Conservation (phyloP, 2,797 vertebrate species). For the Thamnophis elegans region DNA sequence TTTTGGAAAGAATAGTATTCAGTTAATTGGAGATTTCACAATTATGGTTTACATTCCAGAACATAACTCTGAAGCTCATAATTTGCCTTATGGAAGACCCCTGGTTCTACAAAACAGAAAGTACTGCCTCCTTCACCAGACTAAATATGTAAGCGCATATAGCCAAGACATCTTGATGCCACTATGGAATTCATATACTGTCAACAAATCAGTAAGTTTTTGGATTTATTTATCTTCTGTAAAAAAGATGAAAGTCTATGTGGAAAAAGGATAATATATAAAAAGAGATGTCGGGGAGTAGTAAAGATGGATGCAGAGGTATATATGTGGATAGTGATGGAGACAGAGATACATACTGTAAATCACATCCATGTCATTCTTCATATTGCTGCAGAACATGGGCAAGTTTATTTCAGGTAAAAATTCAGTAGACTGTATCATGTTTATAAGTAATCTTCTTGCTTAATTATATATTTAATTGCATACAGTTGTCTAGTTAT, state of each 20-base stretch:
- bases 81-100: slow-evolving; percentile 87
- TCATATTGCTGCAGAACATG: not conserved
- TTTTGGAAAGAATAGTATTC: not conserved
- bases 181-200: slow-evolving; percentile 88
- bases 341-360: not conserved
- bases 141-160: slow-evolving; percentile 83
- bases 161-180: slow-evolving; percentile 81
- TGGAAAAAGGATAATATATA: not conserved
- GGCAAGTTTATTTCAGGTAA: not conserved
- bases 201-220: slow-evolving; percentile 68
- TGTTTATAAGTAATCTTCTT: not conserved
- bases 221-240: not conserved
- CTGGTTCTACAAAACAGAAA: slow-evolving; percentile 72
- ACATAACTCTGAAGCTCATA: slow-evolving; percentile 43
- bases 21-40: not conserved
- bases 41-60: slow-evolving; percentile 64
- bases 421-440: not conserved
- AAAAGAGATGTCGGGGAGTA: not conserved
- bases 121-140: slow-evolving; percentile 84
- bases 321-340: not conserved
- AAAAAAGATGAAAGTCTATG: not conserved
- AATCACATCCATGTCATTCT: not conserved
- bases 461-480: not conserved
- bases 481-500: not conserved
- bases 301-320: not conserved